phyloP scores from a whole-genome alignment of 2,888 invertebrate species.

The Drosophila helvetica region DNA sequence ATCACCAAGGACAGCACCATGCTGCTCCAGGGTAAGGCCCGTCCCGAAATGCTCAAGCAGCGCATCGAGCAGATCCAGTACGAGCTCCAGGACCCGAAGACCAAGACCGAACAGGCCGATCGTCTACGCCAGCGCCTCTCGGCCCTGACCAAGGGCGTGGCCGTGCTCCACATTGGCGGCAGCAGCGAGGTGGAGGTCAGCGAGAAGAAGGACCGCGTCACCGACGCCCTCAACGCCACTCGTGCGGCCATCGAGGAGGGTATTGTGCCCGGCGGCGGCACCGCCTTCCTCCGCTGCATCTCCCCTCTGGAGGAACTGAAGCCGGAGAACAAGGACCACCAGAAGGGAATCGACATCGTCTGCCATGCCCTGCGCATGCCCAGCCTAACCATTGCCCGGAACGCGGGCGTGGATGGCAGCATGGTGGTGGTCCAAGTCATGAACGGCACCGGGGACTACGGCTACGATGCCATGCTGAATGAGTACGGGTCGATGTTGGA shows the following conservation, averaged over 20 bases:
- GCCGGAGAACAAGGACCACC: constrained; percentile 79
- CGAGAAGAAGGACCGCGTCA: constrained; percentile 97
- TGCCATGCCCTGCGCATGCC: constrained; percentile 93
- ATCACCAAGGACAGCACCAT: constrained; percentile 97
- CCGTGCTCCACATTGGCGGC: constrained; percentile 92
- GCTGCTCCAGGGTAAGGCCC: constrained; percentile 89
- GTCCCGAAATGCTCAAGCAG: constrained; percentile 90
- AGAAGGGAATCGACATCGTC: constrained; percentile 90
- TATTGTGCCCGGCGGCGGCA: constrained; percentile 97
- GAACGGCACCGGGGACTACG: constrained; percentile 89
- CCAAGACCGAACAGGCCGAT: constrained; percentile 96
- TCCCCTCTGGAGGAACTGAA: constrained; percentile 88
- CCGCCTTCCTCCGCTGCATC: constrained; percentile 93
- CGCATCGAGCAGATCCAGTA: constrained; percentile 93
- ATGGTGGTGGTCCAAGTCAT: constrained; percentile 96
- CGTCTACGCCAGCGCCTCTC: constrained; percentile 96
- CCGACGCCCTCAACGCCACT: constrained; percentile 97
- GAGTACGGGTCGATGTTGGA: constrained; percentile 95
- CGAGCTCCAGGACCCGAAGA: constrained; percentile 92
- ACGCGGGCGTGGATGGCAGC: constrained; percentile 95
- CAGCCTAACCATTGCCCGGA: constrained; percentile 93
- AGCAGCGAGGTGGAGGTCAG: constrained; percentile 96
- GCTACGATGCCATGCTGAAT: constrained; percentile 94
- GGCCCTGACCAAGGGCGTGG: constrained; percentile 93
- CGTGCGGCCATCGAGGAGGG: constrained; percentile 98